Conservation (phyloP, 1,140 invertebrate genomes). For the Zelostemma sp. region DNA sequence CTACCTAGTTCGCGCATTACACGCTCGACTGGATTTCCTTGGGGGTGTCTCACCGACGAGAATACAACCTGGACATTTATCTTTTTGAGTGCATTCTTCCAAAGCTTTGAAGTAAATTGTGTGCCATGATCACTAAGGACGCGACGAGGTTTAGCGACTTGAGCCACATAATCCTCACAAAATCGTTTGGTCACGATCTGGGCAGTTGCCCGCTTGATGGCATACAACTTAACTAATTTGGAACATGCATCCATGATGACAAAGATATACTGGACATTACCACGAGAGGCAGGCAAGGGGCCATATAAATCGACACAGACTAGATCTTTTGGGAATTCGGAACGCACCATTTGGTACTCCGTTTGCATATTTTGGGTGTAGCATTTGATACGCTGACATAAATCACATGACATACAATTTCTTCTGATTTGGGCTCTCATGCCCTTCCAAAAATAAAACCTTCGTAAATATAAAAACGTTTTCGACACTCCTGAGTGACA, state of each 20-base stretch:
- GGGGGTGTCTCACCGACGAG: constrained; percentile 53
- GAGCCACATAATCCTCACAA: constrained; percentile 6
- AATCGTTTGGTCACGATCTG: neutral
- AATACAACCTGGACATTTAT: constrained; percentile 3
- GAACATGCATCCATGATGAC: constrained; percentile 10
- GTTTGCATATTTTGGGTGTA: neutral
- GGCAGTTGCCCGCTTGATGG: constrained; percentile 12
- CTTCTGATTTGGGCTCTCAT: neutral
- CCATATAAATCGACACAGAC: constrained; percentile 22
- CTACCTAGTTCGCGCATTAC: constrained; percentile 52
- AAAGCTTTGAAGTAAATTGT: constrained; percentile 47
- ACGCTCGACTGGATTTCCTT: constrained; percentile 57
- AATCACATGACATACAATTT: neutral
- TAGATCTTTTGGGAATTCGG: constrained; percentile 1
- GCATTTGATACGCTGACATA: neutral
- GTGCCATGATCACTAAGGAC: constrained; percentile 59
- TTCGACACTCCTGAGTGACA: neutral
- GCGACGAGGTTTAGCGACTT: constrained; percentile 45
- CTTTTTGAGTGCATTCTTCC: constrained; percentile 3
- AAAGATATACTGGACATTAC: constrained; percentile 19
- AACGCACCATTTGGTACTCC: constrained; percentile 12
- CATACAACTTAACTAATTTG: constrained; percentile 15
- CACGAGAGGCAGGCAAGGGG: constrained; percentile 8
- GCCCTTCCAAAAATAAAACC: neutral
- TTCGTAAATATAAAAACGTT: neutral